Evolutionary conservation across 2,113 vertebrate genomes (phyloP), one percentile per base, ranked within the genome.

Genomic region (Amphiprion ocellaris): DNA sequence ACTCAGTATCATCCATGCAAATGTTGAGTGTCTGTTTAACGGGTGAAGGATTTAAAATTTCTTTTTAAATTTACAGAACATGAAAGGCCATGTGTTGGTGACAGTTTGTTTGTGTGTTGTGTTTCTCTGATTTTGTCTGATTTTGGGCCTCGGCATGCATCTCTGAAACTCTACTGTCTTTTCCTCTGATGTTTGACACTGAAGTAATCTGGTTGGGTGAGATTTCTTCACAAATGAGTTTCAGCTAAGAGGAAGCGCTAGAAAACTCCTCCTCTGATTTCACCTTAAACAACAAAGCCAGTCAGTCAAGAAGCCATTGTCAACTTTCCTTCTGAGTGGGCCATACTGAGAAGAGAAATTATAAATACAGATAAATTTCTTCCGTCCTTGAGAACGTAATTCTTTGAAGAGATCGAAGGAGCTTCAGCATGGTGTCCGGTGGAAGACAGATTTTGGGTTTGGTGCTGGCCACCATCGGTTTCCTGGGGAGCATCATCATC

Each of bases 391-490:
- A 62, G 33, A 47, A 6, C 49, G 4, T 16, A 14, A 19, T 6
- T 70, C 21, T 55, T 12, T 47, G 21, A 66, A 47, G 64, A 60
- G 46, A 71, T 26, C 12, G 0, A 37, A 80, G 53, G 58, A 78
- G 50, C 28, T 10, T 73, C 83, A 90, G 2, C 56, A 94, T 94
- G 92, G 83, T 84, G 26, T 89, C 92, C 0, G 49, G 10, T 1
- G 95, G 93, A 54, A 78, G 94, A 89, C 96, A 98, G 92, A 94
- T 96, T 41, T 69, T 94, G 0, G 97, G 96, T 2, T 82, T 95
- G 4, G 16, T 84, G 72, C 86, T 97, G 84, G 94, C 94, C 0
- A 66, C 94, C 81, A 30, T 97, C 53, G 97, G 97, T 8, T 96
- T 96, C 90, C 12, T 98, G 66, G 95, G 96, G 74, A 88, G 83